phyloP scores from a whole-genome alignment of 2,888 invertebrate genomes.

The Cepaea hortensis region DNA sequence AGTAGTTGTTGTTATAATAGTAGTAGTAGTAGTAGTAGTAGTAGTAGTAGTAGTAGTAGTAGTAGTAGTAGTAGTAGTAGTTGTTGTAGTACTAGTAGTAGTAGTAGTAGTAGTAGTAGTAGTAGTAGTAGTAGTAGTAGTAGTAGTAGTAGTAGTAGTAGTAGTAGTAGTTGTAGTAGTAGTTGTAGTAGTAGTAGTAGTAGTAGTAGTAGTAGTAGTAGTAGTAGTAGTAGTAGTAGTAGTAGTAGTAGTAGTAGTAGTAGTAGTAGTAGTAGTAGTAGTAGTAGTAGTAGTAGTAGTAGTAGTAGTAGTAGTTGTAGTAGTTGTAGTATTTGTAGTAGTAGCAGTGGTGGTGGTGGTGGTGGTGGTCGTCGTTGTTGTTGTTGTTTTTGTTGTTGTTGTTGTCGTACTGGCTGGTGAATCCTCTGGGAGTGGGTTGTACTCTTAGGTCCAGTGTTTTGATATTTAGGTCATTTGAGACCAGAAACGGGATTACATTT shows the following conservation, averaged over 20 bases:
- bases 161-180: neutral
- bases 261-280: neutral
- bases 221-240: neutral
- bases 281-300: neutral
- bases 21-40: neutral
- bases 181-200: neutral
- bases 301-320: neutral
- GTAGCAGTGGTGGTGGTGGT: neutral
- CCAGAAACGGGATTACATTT: too few relatives aligned
- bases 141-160: neutral
- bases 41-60: slow-evolving; percentile 4
- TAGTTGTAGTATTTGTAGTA: neutral
- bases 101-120: neutral
- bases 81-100: neutral
- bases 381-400: too few relatives aligned
- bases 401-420: too few relatives aligned
- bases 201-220: neutral
- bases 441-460: too few relatives aligned
- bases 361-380: too few relatives aligned
- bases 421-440: too few relatives aligned
- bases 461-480: too few relatives aligned
- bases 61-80: neutral
- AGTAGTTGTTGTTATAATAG: neutral
- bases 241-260: neutral
- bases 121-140: neutral